Conservation (phyloP, 1,140 invertebrate species). For the Drosophila baimaii region DNA sequence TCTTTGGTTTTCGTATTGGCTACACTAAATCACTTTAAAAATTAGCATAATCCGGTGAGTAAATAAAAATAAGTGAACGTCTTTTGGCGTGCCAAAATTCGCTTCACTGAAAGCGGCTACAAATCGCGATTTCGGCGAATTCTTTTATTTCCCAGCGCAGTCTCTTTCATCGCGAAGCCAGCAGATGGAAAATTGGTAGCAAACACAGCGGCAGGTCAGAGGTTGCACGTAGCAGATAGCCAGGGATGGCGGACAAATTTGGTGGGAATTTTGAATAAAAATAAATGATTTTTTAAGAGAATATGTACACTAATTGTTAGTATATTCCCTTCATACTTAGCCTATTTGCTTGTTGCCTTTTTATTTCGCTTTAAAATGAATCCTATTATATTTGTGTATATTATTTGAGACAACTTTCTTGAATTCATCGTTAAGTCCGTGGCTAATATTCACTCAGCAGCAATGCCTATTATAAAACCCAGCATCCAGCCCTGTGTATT, state of each 20-base stretch:
- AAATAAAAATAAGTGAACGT: conserved; percentile 82
- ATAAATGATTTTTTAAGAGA: no score
- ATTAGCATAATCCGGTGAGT: conserved; percentile 83
- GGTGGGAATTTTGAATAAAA: neutral
- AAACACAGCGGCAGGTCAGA: conserved; percentile 6
- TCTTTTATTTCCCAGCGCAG: conserved; percentile 25
- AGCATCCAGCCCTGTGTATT: conserved; percentile 45
- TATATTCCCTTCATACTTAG: no score
- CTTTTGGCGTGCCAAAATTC: conserved; percentile 52
- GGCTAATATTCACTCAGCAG: neutral
- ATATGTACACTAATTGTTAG: no score
- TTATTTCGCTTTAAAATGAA: no score
- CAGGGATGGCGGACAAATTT: conserved; percentile 21
- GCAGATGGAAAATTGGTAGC: conserved; percentile 47
- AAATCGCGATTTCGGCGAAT: conserved; percentile 49
- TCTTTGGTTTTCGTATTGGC: conserved; percentile 60
- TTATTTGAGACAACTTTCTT: neutral
- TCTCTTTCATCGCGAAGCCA: conserved; percentile 27
- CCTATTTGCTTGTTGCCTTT: no score
- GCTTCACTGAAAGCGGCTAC: conserved; percentile 35
- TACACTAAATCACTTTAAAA: conserved; percentile 81
- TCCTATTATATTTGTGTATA: no score
- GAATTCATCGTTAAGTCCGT: no score
- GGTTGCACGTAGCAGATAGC: conserved; percentile 11
- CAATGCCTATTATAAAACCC: neutral